phyloP scores from a whole-genome alignment of 2,888 invertebrate genomes.

The Clepsis dumicolana region DNA sequence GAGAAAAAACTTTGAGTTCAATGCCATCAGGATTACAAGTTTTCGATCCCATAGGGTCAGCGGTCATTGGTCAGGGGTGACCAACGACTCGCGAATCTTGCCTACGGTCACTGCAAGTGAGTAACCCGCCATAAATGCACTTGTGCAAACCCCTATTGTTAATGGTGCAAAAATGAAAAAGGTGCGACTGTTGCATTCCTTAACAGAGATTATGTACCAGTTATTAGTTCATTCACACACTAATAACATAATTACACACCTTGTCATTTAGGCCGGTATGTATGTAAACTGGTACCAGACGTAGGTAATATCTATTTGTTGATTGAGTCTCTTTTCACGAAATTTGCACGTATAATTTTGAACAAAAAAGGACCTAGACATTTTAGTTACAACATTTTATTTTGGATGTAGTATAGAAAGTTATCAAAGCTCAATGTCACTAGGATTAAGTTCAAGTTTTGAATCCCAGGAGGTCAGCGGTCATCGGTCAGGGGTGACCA shows the following conservation, averaged over 20 bases:
- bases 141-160: neutral
- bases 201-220: neutral
- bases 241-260: neutral
- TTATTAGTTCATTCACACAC: neutral
- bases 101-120: slow-evolving; percentile 15
- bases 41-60: slow-evolving; percentile 79
- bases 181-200: neutral
- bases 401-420: too few species aligned
- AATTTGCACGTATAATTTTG: too few species aligned
- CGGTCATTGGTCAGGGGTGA: slow-evolving; percentile 81
- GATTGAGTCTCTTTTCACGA: too few species aligned
- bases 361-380: too few species aligned
- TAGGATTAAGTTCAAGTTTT: slow-evolving; percentile 74
- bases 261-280: too few species aligned
- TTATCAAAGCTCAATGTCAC: slow-evolving; percentile 63
- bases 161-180: neutral
- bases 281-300: too few species aligned
- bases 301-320: too few species aligned
- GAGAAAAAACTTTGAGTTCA: slow-evolving; percentile 55
- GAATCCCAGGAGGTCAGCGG: slow-evolving; percentile 79
- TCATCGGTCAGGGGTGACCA: slow-evolving; percentile 83
- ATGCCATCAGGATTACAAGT: slow-evolving; percentile 70
- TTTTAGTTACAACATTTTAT: too few species aligned
- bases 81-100: slow-evolving; percentile 72
- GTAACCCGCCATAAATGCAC: too few species aligned